Evolutionary conservation across 1,140 invertebrate species (phyloP).

Genomic region (Physella acuta): DNA sequence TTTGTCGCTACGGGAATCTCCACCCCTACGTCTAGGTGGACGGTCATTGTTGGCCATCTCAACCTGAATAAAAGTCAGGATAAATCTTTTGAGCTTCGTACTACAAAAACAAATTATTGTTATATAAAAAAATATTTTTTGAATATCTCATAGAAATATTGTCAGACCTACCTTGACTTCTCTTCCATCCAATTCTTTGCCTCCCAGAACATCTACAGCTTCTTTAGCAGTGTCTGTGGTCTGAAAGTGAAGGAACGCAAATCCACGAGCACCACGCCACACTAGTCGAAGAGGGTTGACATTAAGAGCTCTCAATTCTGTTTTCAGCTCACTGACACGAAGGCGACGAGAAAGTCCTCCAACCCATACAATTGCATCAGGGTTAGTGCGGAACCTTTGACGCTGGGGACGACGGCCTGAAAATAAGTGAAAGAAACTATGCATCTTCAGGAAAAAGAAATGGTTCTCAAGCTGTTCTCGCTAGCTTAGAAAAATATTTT

Average conservation of each 20-base stretch:
- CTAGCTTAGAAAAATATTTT: too few relatives aligned
- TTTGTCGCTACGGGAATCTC: background rate
- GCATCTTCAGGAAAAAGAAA: too few relatives aligned
- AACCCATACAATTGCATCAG: conserved; percentile 42
- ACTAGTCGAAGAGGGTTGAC: conserved; percentile 52
- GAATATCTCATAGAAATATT: too few relatives aligned
- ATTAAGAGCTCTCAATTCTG: conserved; percentile 39
- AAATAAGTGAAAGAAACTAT: too few relatives aligned
- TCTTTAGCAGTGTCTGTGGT: conserved; percentile 39
- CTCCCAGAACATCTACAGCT: conserved; percentile 38
- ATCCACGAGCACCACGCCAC: conserved; percentile 47
- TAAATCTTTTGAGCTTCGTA: too few relatives aligned
- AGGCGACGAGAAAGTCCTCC: conserved; percentile 47
- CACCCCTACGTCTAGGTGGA: conserved; percentile 15
- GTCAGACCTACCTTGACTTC: conserved; percentile 41
- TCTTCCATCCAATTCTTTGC: conserved; percentile 43
- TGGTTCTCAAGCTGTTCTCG: too few relatives aligned
- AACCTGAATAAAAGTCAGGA: conserved; percentile 5
- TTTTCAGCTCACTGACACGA: conserved; percentile 49
- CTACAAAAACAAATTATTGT: too few relatives aligned
- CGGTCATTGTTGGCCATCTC: conserved; percentile 28
- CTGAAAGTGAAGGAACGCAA: conserved; percentile 50
- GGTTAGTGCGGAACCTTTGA: conserved; percentile 31
- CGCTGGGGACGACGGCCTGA: conserved; percentile 29
- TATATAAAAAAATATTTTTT: background rate